phyloP scores from a whole-genome alignment of 2,888 invertebrate species.

The Augiades crinisus region DNA sequence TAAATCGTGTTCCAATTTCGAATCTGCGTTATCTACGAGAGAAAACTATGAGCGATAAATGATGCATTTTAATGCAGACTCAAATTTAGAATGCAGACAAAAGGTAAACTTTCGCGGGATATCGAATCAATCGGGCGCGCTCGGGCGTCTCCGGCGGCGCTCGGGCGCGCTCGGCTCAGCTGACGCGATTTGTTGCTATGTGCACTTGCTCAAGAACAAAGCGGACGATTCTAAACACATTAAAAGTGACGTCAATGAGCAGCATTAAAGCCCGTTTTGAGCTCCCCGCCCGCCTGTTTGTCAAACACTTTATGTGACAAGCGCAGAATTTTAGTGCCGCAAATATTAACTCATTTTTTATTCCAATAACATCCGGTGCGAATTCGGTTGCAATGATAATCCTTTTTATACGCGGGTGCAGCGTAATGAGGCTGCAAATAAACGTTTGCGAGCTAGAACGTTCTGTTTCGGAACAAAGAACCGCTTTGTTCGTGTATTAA shows the following conservation, averaged over 20 bases:
- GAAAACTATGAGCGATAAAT: conserved; percentile 20
- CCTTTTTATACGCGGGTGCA: background rate
- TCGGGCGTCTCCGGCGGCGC: conserved; percentile 44
- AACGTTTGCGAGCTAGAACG: background rate
- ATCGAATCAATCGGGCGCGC: conserved; percentile 52
- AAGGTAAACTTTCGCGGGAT: conserved; percentile 25
- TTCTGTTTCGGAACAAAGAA: conserved; percentile 44
- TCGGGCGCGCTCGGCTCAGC: conserved; percentile 51
- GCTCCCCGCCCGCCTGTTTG: background rate
- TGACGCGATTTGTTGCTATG: conserved; percentile 77
- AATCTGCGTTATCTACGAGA: conserved; percentile 6
- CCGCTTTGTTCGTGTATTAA: conserved; percentile 33
- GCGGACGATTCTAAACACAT: conserved; percentile 44
- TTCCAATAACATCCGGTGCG: conserved; percentile 5
- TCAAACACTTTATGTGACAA: conserved; percentile 12
- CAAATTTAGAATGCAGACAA: conserved; percentile 25
- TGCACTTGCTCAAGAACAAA: conserved; percentile 49
- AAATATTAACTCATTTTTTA: conserved; percentile 11
- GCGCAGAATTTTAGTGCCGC: conserved; percentile 1
- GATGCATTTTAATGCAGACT: conserved; percentile 25
- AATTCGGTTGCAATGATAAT: background rate
- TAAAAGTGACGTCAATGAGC: conserved; percentile 3
- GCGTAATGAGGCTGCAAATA: background rate
- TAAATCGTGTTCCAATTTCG: conserved; percentile 13
- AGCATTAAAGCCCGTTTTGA: background rate